phyloP scores from a whole-genome alignment of 2,797 vertebrate species.

The Typhlichthys eigenmanni region DNA sequence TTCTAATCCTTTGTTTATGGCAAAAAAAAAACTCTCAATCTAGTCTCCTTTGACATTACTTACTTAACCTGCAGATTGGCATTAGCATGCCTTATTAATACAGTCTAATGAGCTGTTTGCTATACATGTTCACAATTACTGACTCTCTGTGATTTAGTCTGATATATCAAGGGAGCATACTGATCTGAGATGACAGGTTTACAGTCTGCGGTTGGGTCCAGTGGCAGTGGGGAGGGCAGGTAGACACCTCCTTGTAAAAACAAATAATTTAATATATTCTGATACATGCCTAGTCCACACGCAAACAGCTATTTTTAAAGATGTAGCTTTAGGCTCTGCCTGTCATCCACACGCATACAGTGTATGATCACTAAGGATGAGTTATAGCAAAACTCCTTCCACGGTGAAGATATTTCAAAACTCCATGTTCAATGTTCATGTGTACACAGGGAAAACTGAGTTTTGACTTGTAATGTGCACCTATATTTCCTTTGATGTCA shows the following conservation, averaged over 20 bases:
- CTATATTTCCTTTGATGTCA: too few relatives aligned
- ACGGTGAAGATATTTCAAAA: too few relatives aligned
- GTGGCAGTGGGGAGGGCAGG: constrained; percentile 25
- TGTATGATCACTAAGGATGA: too few relatives aligned
- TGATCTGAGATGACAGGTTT: constrained; percentile 83
- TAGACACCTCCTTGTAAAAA: constrained; percentile 41
- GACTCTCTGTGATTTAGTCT: constrained; percentile 69
- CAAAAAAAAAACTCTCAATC: constrained; percentile 39
- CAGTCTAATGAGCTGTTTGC: neutral
- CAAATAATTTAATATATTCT: neutral
- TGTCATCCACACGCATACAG: too few relatives aligned
- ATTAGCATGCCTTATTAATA: constrained; percentile 21
- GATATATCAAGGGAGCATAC: constrained; percentile 74
- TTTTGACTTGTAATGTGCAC: too few relatives aligned
- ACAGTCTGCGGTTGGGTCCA: constrained; percentile 70
- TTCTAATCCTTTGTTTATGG: constrained; percentile 77
- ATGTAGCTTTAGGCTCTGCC: too few relatives aligned
- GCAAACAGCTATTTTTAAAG: too few relatives aligned
- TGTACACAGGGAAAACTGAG: too few relatives aligned
- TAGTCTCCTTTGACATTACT: too few relatives aligned
- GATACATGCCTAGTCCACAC: too few relatives aligned
- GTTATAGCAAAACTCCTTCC: too few relatives aligned
- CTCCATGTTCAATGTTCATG: too few relatives aligned
- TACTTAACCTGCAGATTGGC: neutral
- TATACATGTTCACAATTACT: constrained; percentile 45